Evolutionary conservation across 2,888 invertebrate species (phyloP).

Genomic region (Glyphotaelius pellucidus): DNA sequence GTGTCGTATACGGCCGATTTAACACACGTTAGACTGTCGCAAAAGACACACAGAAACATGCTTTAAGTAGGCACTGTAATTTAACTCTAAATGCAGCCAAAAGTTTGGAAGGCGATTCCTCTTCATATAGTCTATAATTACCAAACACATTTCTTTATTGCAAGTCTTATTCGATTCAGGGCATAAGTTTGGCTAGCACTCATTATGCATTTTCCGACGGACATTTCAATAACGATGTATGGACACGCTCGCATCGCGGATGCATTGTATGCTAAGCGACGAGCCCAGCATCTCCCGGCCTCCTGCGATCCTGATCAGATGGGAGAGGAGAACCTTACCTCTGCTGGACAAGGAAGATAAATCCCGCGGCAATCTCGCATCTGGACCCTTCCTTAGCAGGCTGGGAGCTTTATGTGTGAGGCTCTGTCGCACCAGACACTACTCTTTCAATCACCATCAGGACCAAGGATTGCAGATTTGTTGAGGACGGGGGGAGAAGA

Average conservation of each 20-base stretch:
- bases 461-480: background rate
- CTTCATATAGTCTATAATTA: background rate
- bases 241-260: conserved; percentile 60
- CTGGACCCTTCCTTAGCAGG: conserved; percentile 21
- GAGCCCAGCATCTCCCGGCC: conserved; percentile 37
- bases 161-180: background rate
- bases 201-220: conserved; percentile 51
- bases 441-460: conserved; percentile 41
- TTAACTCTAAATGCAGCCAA: background rate
- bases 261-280: conserved; percentile 65
- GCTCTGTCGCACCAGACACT: conserved; percentile 15
- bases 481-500: background rate
- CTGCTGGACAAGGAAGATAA: conserved; percentile 37
- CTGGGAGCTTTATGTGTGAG: conserved; percentile 38
- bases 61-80: too few relatives aligned
- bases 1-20: too few relatives aligned
- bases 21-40: too few relatives aligned
- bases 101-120: background rate
- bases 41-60: too few relatives aligned
- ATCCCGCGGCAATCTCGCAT: conserved; percentile 44
- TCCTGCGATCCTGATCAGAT: conserved; percentile 45
- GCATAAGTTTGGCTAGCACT: conserved; percentile 23
- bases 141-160: conserved; percentile 2
- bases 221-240: conserved; percentile 65
- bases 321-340: conserved; percentile 13